Percentiles rank a stretch among this genome's conserved stretches.
Evolutionary conservation across 2,797 vertebrate species (phyloP).

Genomic region (Morus bassanus): DNA sequence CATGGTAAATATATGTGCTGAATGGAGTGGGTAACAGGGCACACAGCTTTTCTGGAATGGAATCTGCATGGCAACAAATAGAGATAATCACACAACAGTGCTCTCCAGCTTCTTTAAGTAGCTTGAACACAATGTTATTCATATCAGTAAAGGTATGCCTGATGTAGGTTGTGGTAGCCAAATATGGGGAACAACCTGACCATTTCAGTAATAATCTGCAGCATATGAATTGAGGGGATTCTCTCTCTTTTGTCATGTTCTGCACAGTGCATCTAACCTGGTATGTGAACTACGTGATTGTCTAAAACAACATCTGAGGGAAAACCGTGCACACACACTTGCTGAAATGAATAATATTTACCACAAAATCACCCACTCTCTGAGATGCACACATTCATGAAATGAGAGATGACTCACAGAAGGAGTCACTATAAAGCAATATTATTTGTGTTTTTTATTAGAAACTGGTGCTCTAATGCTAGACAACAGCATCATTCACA

Average conservation of each 20-base stretch:
- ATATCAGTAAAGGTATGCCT: neutral
- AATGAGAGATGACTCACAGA: constrained; percentile 12
- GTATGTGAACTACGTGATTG: neutral
- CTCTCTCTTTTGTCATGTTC: neutral
- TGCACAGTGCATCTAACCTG: neutral
- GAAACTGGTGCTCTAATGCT: neutral
- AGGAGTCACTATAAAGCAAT: constrained; percentile 15
- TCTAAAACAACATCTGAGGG: neutral
- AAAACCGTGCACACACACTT: neutral
- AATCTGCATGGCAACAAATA: neutral
- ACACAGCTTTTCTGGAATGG: neutral
- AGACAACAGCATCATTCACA: constrained; percentile 7
- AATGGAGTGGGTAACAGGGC: neutral
- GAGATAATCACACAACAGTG: neutral
- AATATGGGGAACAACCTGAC: neutral
- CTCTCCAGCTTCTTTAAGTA: neutral
- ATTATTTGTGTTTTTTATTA: constrained; percentile 18
- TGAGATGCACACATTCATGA: neutral
- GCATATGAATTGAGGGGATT: neutral
- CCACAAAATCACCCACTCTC: neutral
- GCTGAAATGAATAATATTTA: neutral
- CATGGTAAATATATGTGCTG: neutral
- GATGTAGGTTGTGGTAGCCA: neutral
- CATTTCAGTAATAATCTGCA: neutral
- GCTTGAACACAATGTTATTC: neutral